Evolutionary conservation across 37 sponge, comb jelly and placozoan species (phyloP), one percentile per base, ranked within the genome.

Genomic region (Halichondria panicea): DNA sequence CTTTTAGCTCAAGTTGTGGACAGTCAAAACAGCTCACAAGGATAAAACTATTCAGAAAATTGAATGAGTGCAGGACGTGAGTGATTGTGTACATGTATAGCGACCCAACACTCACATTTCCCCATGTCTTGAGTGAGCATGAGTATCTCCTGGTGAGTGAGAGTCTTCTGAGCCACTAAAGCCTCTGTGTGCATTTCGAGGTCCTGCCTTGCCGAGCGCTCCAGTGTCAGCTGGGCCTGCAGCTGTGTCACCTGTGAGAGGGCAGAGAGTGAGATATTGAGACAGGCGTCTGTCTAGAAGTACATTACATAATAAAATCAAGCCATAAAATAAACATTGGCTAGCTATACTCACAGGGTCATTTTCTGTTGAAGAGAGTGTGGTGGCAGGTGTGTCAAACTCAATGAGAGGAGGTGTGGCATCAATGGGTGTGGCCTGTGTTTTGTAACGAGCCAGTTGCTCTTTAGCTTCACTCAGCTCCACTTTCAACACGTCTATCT

Each of bases 171-270:
- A 1, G 32, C 1, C 7, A 74, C 53, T 1, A 87, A 76, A 13
- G 48, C 41, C 18, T 55, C 67, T 6, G 63, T 80, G 65, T 87
- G 87, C 87, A 87, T 87, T 44, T 87, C 87, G 30, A 87, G 41
- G 71, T 87, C 87, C 53, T 70, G 60, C 5, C 76, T 32, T 8
- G 87, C 87, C 2, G 76, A 30, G 21, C 81, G 52, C 70, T 80
- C 87, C 70, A 68, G 76, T 28, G 69, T 50, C 54, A 87, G 63
- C 59, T 68, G 75, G 15, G 63, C 43, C 64, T 87, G 72, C 46
- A 87, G 11, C 71, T 87, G 44, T 61, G 36, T 18, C 30, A 12
- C 8, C 18, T 15, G 46, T 42, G 33, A 0, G 41, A 9, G 25
- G 3, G 45, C 9, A 9, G 69, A 18, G 8, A 63, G 19, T 55